Conservation (phyloP, 2,113 vertebrate species). For the Camelus dromedarius region DNA sequence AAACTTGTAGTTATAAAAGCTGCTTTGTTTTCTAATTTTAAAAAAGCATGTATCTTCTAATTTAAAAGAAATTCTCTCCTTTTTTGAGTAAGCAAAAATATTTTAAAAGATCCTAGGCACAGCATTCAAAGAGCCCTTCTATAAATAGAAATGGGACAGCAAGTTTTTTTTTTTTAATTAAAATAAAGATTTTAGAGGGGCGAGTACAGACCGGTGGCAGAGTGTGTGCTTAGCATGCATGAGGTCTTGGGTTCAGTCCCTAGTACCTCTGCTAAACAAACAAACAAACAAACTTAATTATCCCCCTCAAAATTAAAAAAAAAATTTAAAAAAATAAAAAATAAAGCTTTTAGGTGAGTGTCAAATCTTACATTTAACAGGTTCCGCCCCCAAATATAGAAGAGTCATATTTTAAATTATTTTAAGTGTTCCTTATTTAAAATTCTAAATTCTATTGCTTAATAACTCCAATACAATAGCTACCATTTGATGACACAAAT, state of each 20-base stretch:
- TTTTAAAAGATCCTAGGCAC: slow-evolving; percentile 3
- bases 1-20: neutral
- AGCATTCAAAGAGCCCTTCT: slow-evolving; percentile 22
- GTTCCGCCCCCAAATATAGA: neutral
- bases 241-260: no score
- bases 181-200: neutral
- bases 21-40: neutral
- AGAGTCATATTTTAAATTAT: neutral
- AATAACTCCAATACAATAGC: slow-evolving; percentile 2
- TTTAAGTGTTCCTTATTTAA: neutral
- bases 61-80: neutral
- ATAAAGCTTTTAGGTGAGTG: neutral
- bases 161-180: neutral
- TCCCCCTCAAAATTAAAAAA: no score
- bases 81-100: slow-evolving; percentile 32
- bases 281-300: no score
- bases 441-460: slow-evolving; percentile 21
- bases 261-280: no score
- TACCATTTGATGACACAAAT: neutral
- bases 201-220: no score
- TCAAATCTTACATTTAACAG: slow-evolving; percentile 5
- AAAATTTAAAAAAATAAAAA: neutral
- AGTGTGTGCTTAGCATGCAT: no score
- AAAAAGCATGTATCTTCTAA: slow-evolving; percentile 41
- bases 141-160: neutral